Conservation (phyloP, 2,888 invertebrate species). For the Amiota mariae region DNA sequence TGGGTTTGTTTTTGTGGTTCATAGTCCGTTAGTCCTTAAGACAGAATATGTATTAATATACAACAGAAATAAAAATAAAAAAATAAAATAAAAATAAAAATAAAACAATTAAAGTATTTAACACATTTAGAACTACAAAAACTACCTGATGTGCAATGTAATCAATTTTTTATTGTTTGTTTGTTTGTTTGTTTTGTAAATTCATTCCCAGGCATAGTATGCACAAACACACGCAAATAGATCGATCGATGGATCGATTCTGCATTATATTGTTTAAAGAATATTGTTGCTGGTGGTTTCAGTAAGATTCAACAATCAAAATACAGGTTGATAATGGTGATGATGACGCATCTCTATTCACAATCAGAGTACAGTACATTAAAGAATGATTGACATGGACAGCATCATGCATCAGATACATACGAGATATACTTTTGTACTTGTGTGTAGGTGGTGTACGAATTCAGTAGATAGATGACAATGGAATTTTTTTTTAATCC, state of each 20-base stretch:
- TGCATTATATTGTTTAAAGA: too few relatives aligned
- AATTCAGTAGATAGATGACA: too few relatives aligned
- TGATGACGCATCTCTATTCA: conserved; percentile 15
- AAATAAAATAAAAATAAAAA: background rate
- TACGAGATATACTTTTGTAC: conserved; percentile 8
- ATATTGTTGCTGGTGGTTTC: too few relatives aligned
- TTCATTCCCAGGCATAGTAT: conserved; percentile 20
- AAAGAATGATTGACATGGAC: conserved; percentile 17
- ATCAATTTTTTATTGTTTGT: conserved; percentile 5
- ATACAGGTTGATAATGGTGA: too few relatives aligned
- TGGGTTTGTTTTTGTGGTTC: too few relatives aligned
- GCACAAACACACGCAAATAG: conserved; percentile 8
- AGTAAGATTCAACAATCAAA: too few relatives aligned
- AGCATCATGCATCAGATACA: conserved; percentile 5
- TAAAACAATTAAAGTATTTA: background rate
- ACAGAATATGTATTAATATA: too few relatives aligned
- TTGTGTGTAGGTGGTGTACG: conserved; percentile 24
- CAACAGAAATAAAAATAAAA: background rate
- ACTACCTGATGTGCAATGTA: conserved; percentile 20
- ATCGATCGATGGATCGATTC: background rate
- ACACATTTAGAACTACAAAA: conserved; percentile 12
- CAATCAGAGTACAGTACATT: background rate
- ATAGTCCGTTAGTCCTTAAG: too few relatives aligned
- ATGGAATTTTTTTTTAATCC: background rate
- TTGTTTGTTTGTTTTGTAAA: conserved; percentile 1